Percentiles rank a stretch among this genome's conserved stretches.
These are phyloP conservation scores for Plotosus lineatus DNA, from an alignment of 2,113 vertebrate species.

Conservation along the genomic window DNA sequence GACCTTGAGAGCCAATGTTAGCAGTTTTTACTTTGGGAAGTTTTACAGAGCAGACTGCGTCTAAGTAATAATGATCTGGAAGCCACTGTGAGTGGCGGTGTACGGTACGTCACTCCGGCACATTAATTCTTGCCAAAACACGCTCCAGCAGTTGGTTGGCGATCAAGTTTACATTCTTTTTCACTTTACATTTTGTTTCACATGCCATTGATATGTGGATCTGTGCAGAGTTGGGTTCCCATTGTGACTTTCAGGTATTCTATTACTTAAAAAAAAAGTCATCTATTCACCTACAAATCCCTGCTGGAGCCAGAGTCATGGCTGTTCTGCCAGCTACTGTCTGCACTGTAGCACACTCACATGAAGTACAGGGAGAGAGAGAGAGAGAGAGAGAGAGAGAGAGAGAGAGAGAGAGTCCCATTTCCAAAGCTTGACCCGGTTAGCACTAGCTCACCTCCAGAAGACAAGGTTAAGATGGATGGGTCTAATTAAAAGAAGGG, in stretches of 20 bases:
- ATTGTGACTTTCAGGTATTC: slow-evolving; percentile 75
- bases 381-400: slow-evolving; percentile 23
- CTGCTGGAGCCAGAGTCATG: slow-evolving; percentile 74
- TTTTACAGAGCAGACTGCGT: too few relatives aligned
- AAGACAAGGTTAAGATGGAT: slow-evolving; percentile 83
- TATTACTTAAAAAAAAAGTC: slow-evolving; percentile 63
- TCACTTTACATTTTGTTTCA: slow-evolving; percentile 71
- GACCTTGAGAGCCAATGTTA: neutral
- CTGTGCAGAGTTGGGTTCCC: slow-evolving; percentile 76
- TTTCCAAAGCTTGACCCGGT: slow-evolving; percentile 73
- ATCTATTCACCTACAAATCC: slow-evolving; percentile 75
- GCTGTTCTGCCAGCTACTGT: slow-evolving; percentile 58
- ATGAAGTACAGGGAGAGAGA: slow-evolving; percentile 12
- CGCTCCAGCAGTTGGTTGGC: slow-evolving; percentile 73
- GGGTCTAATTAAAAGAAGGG: slow-evolving; percentile 78
- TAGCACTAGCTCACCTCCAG: slow-evolving; percentile 76
- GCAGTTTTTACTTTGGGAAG: too few relatives aligned
- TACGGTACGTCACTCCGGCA: neutral
- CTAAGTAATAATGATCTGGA: too few relatives aligned
- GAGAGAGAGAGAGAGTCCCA: slow-evolving; percentile 41
- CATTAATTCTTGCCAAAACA: slow-evolving; percentile 16
- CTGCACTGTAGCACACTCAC: slow-evolving; percentile 57
- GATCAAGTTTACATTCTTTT: slow-evolving; percentile 78
- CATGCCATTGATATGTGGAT: slow-evolving; percentile 68
- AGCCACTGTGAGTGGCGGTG: too few relatives aligned